These are phyloP conservation scores for Donacobius atricapilla DNA, from an alignment of 2,113 vertebrate genomes.

Conservation along the genomic window DNA sequence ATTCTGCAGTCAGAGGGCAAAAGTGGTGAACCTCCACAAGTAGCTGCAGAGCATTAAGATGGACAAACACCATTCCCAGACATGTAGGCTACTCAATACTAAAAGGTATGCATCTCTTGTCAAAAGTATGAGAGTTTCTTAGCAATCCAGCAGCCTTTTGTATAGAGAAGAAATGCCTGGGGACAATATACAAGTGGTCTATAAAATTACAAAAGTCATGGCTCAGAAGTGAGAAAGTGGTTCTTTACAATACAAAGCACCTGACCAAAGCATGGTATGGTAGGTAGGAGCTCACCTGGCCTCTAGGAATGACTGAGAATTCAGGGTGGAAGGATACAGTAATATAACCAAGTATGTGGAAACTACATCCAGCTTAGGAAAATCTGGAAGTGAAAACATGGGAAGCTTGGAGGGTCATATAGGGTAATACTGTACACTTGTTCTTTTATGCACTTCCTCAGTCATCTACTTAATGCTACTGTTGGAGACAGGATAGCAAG, in stretches of 20 bases:
- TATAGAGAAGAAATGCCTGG: background rate
- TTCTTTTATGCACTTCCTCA: background rate
- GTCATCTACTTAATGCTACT: rapidly evolving
- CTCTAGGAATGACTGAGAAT: background rate
- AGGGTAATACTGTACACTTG: background rate
- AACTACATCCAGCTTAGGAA: background rate
- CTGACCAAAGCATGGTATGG: background rate
- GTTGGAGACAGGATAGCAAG: background rate
- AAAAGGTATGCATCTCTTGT: background rate
- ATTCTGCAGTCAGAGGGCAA: background rate
- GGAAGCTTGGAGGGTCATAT: background rate
- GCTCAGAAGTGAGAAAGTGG: background rate
- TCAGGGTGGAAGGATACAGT: background rate
- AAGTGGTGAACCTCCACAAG: background rate
- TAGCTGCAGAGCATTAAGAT: background rate
- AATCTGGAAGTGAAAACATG: background rate
- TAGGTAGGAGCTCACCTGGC: background rate
- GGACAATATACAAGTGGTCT: background rate
- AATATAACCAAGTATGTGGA: background rate
- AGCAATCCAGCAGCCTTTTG: background rate
- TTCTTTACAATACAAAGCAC: background rate
- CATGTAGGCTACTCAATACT: background rate
- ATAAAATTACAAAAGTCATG: background rate
- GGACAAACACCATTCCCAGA: background rate
- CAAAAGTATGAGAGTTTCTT: background rate